Percentiles rank a stretch among this genome's conserved stretches.
Evolutionary conservation across 1,140 invertebrate genomes (phyloP).

Genomic region (Venustaconcha ellipsiformis): DNA sequence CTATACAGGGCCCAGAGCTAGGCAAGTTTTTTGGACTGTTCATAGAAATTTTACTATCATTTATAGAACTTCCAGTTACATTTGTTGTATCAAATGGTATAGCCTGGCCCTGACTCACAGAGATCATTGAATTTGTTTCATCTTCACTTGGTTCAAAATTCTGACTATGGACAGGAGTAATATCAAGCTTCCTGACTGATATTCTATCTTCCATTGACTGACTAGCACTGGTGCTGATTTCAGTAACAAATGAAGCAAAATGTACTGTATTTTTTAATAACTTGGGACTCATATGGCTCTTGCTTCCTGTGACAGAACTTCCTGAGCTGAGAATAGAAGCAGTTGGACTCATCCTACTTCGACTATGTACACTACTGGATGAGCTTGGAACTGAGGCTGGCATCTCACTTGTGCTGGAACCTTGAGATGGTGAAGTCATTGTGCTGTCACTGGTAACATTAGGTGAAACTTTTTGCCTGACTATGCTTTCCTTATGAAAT

Average conservation of each 20-base stretch:
- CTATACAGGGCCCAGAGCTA: conserved; percentile 13
- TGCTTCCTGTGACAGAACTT: conserved; percentile 36
- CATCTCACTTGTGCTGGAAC: conserved; percentile 8
- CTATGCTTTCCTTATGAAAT: too few species aligned
- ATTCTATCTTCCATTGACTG: conserved; percentile 52
- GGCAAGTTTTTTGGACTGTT: conserved; percentile 24
- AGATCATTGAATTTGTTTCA: conserved; percentile 1
- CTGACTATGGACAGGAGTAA: conserved; percentile 41
- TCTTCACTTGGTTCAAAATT: conserved; percentile 27
- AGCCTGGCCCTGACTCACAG: not conserved
- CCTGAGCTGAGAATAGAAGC: conserved; percentile 34
- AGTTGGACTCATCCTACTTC: conserved; percentile 30
- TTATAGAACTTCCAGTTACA: not conserved
- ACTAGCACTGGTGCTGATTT: conserved; percentile 54
- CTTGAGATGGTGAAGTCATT: conserved; percentile 11
- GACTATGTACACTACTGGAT: conserved; percentile 22
- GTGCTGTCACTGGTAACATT: too few species aligned
- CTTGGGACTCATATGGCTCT: conserved; percentile 54
- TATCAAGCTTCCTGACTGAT: conserved; percentile 43
- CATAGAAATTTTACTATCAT: conserved; percentile 10
- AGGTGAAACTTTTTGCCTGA: too few species aligned
- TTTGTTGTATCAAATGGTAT: not conserved
- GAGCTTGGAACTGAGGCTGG: conserved; percentile 12
- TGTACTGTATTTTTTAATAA: conserved; percentile 59
- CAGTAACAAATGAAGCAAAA: conserved; percentile 53